A percentile compares a stretch with the other conserved stretches of the same genome.
These are phyloP conservation scores for Alfaro cultratus DNA, from an alignment of 2,797 vertebrate genomes.

Conservation along the genomic window DNA sequence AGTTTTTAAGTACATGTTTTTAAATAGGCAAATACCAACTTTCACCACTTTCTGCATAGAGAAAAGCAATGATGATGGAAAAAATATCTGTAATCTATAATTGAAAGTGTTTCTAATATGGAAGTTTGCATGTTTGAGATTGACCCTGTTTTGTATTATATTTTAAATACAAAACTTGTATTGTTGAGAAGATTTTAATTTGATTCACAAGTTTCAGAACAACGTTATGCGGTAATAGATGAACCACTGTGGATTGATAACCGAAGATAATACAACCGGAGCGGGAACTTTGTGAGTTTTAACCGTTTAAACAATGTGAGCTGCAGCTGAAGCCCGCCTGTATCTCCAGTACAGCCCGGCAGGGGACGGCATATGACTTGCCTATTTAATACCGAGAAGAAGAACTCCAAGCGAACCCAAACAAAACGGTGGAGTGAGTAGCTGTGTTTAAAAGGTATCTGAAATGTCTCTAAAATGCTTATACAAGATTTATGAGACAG, in stretches of 20 bases:
- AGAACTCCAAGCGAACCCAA: background rate
- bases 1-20: background rate
- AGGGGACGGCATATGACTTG: slow-evolving; percentile 22
- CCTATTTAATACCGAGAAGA: slow-evolving; percentile 10
- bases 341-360: background rate
- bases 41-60: background rate
- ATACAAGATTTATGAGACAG: too few relatives aligned
- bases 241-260: background rate
- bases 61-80: background rate
- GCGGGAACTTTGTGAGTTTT: background rate
- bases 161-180: background rate
- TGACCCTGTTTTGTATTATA: background rate
- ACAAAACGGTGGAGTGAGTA: background rate
- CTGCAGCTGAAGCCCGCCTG: background rate
- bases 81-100: background rate
- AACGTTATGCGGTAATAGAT: background rate
- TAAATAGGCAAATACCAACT: background rate
- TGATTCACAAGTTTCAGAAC: background rate
- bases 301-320: background rate
- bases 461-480: background rate
- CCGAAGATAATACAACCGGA: background rate
- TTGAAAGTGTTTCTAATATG: background rate
- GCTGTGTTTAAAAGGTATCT: slow-evolving; percentile 6
- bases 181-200: background rate
- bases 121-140: background rate